phyloP scores from a whole-genome alignment of 1,140 invertebrate species.

The Monochamus saltuarius region DNA sequence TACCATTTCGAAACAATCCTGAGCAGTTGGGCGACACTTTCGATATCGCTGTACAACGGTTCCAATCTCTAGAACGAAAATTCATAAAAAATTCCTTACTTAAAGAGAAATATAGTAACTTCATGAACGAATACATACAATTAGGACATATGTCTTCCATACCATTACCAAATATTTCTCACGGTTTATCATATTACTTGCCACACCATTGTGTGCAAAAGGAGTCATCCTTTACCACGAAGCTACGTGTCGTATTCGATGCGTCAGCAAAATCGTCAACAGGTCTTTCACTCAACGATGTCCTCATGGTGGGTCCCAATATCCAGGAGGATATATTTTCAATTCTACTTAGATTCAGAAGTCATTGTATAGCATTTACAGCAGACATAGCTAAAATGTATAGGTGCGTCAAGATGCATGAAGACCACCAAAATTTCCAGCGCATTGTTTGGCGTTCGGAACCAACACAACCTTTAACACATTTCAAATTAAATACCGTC shows the following conservation, averaged over 20 bases:
- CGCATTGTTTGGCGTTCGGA: constrained; percentile 23
- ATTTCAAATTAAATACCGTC: constrained; percentile 30
- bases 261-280: not conserved
- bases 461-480: constrained; percentile 9
- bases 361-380: constrained; percentile 19
- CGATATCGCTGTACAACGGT: too few relatives aligned
- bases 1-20: not conserved
- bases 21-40: too few relatives aligned
- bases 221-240: not conserved
- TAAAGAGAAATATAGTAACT: too few relatives aligned
- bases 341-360: constrained; percentile 20
- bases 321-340: constrained; percentile 14
- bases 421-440: constrained; percentile 18
- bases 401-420: constrained; percentile 11
- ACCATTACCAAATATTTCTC: not conserved
- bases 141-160: constrained; percentile 14
- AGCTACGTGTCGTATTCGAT: constrained; percentile 5
- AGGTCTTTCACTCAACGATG: constrained; percentile 6
- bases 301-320: not conserved
- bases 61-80: too few relatives aligned
- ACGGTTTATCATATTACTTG: not conserved
- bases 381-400: constrained; percentile 33
- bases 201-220: not conserved
- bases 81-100: too few relatives aligned
- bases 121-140: too few relatives aligned